Percentiles rank a stretch among this genome's conserved stretches.
phyloP scores from a whole-genome alignment of 2,113 vertebrate species.

The Channa maculata region DNA sequence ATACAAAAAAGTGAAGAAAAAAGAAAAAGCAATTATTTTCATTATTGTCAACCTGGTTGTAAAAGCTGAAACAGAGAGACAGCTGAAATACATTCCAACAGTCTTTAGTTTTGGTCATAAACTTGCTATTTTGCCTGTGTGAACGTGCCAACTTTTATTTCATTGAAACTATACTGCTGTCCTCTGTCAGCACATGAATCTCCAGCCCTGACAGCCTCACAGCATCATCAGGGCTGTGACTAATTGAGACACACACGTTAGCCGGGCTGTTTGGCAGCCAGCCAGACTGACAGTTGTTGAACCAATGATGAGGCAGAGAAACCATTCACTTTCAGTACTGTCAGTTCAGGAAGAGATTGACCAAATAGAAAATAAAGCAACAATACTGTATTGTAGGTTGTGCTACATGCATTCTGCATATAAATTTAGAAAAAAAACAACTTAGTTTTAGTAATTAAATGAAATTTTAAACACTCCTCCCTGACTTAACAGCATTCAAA shows the following conservation, averaged over 20 bases:
- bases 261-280: constrained; percentile 43
- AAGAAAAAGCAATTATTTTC: neutral
- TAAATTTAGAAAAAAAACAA: neutral
- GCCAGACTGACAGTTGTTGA: constrained; percentile 38
- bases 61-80: neutral
- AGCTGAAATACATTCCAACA: neutral
- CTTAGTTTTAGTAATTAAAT: neutral
- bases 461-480: constrained; percentile 17
- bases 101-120: constrained; percentile 1
- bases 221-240: constrained; percentile 48
- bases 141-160: constrained; percentile 11
- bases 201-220: constrained; percentile 46
- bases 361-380: neutral
- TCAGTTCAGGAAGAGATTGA: constrained; percentile 47
- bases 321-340: constrained; percentile 50
- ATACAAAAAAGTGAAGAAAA: neutral
- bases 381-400: neutral
- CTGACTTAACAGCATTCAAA: constrained; percentile 53
- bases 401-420: neutral
- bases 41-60: neutral
- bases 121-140: neutral
- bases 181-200: constrained; percentile 57
- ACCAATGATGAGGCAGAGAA: constrained; percentile 25
- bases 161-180: neutral
- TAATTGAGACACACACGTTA: constrained; percentile 51